phyloP scores from a whole-genome alignment of 2,113 vertebrate genomes.

The Trichechus manatus region DNA sequence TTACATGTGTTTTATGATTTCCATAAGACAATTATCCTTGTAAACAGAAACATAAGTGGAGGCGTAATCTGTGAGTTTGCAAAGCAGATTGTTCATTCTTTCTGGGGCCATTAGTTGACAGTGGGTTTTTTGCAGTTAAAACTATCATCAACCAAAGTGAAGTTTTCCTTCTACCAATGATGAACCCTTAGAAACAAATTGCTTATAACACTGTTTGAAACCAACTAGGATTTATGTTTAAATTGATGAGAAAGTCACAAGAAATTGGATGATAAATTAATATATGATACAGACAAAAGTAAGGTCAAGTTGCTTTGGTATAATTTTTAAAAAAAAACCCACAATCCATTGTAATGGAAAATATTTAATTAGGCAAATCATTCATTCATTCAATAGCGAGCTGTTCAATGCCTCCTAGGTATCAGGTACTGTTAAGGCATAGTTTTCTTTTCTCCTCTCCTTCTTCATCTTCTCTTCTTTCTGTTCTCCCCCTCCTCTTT shows the following conservation, averaged over 20 bases:
- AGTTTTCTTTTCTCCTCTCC: too few species aligned
- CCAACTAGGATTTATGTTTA: conserved; percentile 55
- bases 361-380: conserved; percentile 62
- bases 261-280: conserved; percentile 63
- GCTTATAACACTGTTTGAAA: background rate
- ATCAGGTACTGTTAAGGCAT: background rate
- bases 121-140: background rate
- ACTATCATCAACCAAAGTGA: background rate
- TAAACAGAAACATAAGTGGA: background rate
- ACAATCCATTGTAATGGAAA: conserved; percentile 55
- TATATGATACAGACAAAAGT: conserved; percentile 57
- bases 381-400: conserved; percentile 46
- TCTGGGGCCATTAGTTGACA: background rate
- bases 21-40: background rate
- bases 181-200: background rate
- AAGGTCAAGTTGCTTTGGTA: conserved; percentile 66
- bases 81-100: background rate
- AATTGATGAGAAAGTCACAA: conserved; percentile 50
- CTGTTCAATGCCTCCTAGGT: background rate
- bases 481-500: background rate
- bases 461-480: background rate
- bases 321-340: background rate
- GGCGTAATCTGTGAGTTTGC: background rate
- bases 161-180: background rate
- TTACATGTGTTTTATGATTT: background rate